phyloP scores from a whole-genome alignment of 2,797 vertebrate species.

The Martes flavigula region DNA sequence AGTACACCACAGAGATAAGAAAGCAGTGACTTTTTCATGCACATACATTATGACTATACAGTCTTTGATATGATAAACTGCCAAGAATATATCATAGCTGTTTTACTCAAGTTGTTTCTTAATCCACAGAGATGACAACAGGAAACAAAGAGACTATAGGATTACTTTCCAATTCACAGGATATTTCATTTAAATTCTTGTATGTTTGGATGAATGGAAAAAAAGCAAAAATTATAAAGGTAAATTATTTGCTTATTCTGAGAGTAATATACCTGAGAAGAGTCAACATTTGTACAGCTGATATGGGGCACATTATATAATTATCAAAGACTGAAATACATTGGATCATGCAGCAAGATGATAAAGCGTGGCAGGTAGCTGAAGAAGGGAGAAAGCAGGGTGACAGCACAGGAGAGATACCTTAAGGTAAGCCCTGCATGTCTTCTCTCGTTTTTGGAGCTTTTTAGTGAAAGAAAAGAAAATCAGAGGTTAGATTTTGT shows the following conservation, averaged over 20 bases:
- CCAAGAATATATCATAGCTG: slow-evolving; percentile 78
- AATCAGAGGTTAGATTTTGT: slow-evolving; percentile 87
- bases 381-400: slow-evolving; percentile 88
- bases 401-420: slow-evolving; percentile 94
- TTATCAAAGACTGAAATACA: slow-evolving; percentile 92
- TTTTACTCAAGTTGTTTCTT: slow-evolving; percentile 63
- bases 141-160: slow-evolving; percentile 46
- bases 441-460: slow-evolving; percentile 99
- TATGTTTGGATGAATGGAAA: slow-evolving; percentile 74
- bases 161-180: slow-evolving; percentile 81
- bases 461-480: slow-evolving; percentile 92
- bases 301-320: slow-evolving; percentile 87
- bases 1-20: slow-evolving; percentile 75
- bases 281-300: slow-evolving; percentile 85
- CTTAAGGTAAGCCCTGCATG: slow-evolving; percentile 99
- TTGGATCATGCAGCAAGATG: slow-evolving; percentile 88
- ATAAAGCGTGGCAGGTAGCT: slow-evolving; percentile 90
- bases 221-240: slow-evolving; percentile 68
- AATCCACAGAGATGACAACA: slow-evolving; percentile 66
- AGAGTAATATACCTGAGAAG: slow-evolving; percentile 82
- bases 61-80: slow-evolving; percentile 88
- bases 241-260: slow-evolving; percentile 75
- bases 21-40: slow-evolving; percentile 81
- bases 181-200: slow-evolving; percentile 71
- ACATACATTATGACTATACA: slow-evolving; percentile 82